Conservation (phyloP, 2,888 invertebrate genomes). For the Exocentrus adspersus region DNA sequence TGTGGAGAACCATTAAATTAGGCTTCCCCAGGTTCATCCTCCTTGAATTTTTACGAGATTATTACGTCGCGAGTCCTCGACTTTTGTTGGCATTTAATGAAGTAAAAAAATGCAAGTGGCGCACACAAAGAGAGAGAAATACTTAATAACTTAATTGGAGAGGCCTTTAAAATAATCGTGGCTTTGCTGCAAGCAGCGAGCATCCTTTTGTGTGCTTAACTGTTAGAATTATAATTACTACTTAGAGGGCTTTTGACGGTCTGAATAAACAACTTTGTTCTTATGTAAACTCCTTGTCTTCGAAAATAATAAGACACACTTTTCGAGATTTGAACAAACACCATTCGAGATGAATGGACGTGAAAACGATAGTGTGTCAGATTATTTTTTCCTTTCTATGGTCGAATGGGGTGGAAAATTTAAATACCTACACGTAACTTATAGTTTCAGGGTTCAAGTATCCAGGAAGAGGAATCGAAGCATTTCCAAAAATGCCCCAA, state of each 20-base stretch:
- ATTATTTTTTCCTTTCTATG: too few species aligned
- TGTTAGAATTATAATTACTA: conserved; percentile 40
- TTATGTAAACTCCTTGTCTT: conserved; percentile 14
- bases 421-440: too few species aligned
- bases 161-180: conserved; percentile 40
- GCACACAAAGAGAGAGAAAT: conserved; percentile 20
- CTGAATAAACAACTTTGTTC: conserved; percentile 12
- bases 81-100: conserved; percentile 27
- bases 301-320: conserved; percentile 9
- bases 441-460: too few species aligned
- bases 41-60: conserved; percentile 31
- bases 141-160: conserved; percentile 42
- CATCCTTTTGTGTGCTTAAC: conserved; percentile 32
- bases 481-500: too few species aligned
- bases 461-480: too few species aligned
- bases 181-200: conserved; percentile 32
- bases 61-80: conserved; percentile 34
- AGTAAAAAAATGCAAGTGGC: conserved; percentile 25
- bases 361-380: conserved; percentile 18
- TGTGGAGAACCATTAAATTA: conserved; percentile 37
- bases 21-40: conserved; percentile 35
- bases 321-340: conserved; percentile 19
- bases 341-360: background rate
- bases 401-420: too few species aligned
- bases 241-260: conserved; percentile 35